Conservation (phyloP, 92 coral and sea anemone species). For the Palythoa grandiflora region DNA sequence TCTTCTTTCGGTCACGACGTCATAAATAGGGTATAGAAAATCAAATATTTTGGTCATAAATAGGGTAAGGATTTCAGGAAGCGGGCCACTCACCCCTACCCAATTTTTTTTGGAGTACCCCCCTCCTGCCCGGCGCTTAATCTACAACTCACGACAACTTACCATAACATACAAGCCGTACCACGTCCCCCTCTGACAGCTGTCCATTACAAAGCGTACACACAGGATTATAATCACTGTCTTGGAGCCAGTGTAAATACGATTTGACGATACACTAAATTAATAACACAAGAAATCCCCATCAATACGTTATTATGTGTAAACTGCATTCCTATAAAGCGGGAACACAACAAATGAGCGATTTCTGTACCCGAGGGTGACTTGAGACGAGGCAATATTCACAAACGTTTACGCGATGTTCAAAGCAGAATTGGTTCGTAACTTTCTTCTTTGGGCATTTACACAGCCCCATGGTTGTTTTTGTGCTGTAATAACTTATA, state of each 20-base stretch:
- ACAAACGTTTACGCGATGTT: slow-evolving; percentile 99
- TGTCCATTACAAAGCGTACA: slow-evolving; percentile 97
- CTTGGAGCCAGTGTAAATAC: slow-evolving; percentile 98
- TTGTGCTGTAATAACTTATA: background rate
- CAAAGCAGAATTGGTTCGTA: slow-evolving; percentile 98
- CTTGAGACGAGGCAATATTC: slow-evolving; percentile 93
- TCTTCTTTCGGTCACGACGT: too few relatives aligned
- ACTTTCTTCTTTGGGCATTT: slow-evolving; percentile 99
- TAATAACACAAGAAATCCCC: background rate
- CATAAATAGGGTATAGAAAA: too few relatives aligned
- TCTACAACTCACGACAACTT: slow-evolving; percentile 41
- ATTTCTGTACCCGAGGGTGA: slow-evolving; percentile 79
- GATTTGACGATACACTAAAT: slow-evolving; percentile 96
- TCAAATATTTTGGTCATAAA: too few relatives aligned
- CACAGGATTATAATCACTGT: slow-evolving; percentile 98
- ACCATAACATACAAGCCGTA: slow-evolving; percentile 96
- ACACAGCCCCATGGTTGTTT: slow-evolving; percentile 88
- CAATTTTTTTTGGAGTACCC: too few relatives aligned
- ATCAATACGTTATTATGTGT: background rate
- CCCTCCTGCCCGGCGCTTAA: too few relatives aligned
- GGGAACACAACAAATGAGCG: background rate
- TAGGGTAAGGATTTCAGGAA: too few relatives aligned
- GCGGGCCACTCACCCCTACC: too few relatives aligned
- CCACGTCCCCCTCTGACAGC: slow-evolving; percentile 87
- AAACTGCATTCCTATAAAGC: background rate